These are phyloP conservation scores for Peromyscus nudipes DNA, from an alignment of 2,797 vertebrate species.

Conservation along the genomic window DNA sequence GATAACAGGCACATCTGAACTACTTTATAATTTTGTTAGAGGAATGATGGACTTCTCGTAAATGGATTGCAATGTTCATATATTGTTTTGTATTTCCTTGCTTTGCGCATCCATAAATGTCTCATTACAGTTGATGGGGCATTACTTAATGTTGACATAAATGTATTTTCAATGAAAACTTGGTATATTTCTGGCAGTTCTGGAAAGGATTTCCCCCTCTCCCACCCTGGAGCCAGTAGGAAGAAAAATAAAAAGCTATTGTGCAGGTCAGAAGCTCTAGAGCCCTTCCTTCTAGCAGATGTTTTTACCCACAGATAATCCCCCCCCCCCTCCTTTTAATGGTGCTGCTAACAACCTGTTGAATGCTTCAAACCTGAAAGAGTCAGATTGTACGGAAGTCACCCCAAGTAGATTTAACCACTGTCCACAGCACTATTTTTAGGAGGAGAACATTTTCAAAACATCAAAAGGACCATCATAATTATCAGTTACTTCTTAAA, in stretches of 20 bases:
- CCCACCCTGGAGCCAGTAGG: neutral
- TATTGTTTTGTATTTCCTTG: constrained; percentile 78
- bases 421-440: constrained; percentile 73
- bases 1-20: constrained; percentile 78
- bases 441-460: neutral
- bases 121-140: constrained; percentile 74
- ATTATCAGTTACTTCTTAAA: constrained; percentile 25
- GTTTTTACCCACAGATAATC: constrained; percentile 68
- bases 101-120: constrained; percentile 75
- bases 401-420: constrained; percentile 77
- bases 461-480: neutral
- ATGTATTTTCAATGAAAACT: constrained; percentile 80
- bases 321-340: too few species aligned
- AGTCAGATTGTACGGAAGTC: constrained; percentile 63
- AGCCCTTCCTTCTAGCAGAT: constrained; percentile 71
- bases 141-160: constrained; percentile 80
- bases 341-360: constrained; percentile 52
- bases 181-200: constrained; percentile 64
- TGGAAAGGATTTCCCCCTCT: constrained; percentile 37
- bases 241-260: constrained; percentile 64
- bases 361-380: constrained; percentile 75
- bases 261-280: constrained; percentile 73
- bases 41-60: constrained; percentile 77
- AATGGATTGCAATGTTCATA: constrained; percentile 72
- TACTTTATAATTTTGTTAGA: constrained; percentile 77